phyloP scores from a whole-genome alignment of 2,113 vertebrate species.

The Pao palembangensis region DNA sequence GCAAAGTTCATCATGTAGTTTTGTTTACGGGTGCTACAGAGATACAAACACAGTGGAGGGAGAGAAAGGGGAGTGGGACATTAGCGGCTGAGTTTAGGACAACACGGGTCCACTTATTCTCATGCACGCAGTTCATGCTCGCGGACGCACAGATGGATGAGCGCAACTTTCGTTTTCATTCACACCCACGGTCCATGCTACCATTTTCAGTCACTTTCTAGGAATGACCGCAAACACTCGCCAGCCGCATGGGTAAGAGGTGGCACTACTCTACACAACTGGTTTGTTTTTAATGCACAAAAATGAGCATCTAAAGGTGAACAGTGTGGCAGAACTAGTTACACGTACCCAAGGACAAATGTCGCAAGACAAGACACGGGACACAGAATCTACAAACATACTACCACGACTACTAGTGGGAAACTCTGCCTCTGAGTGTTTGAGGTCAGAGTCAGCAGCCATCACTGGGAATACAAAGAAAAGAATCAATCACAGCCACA shows the following conservation, averaged over 20 bases:
- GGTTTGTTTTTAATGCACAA: slow-evolving; percentile 32
- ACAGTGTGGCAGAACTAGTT: slow-evolving; percentile 23
- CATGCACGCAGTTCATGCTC: slow-evolving; percentile 48
- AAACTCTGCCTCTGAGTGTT: slow-evolving; percentile 59
- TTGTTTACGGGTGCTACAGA: slow-evolving; percentile 96
- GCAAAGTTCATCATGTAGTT: slow-evolving; percentile 99
- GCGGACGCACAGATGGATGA: slow-evolving; percentile 23
- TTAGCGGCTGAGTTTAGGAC: slow-evolving; percentile 48
- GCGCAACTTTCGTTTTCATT: slow-evolving; percentile 16
- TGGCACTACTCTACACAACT: slow-evolving; percentile 40
- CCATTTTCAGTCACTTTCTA: slow-evolving; percentile 53
- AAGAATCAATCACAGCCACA: slow-evolving; percentile 24
- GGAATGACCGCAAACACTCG: slow-evolving; percentile 80
- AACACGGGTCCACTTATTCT: slow-evolving; percentile 6
- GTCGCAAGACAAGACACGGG: slow-evolving; percentile 51
- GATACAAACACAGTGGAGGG: slow-evolving; percentile 33
- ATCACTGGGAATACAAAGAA: slow-evolving; percentile 18
- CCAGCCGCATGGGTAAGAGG: slow-evolving; percentile 52
- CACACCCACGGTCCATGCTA: slow-evolving; percentile 58
- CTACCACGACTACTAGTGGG: slow-evolving; percentile 26
- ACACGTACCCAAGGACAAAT: slow-evolving; percentile 37
- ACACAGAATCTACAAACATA: slow-evolving; percentile 50
- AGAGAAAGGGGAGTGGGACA: slow-evolving; percentile 30
- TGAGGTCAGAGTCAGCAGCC: slow-evolving; percentile 62
- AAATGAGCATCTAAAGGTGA: slow-evolving; percentile 45